Base-by-base conservation (phyloP, 2,888 invertebrate genomes). In the Ophion ventricosus region DNA sequence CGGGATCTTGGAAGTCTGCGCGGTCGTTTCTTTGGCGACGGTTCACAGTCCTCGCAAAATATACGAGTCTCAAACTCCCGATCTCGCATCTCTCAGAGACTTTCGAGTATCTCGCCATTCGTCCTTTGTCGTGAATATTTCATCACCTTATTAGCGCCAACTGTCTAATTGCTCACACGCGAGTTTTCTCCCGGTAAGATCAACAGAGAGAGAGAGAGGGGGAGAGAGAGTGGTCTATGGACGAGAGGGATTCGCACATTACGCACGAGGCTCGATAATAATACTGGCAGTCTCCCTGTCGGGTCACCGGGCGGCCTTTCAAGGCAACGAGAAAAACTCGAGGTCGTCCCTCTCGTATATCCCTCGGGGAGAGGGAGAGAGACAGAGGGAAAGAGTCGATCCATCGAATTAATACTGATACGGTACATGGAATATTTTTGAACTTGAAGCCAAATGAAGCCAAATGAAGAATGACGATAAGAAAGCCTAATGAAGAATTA, bases 61-160 rank as follows among this genome's bases (percentile, higher is more conserved):
- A 40, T 54, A 57, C 20, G 20, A 56, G 43, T 26, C 69, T 29
- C 64, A 25, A 35, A 35, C 35, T 35, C 35, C 7, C 25, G 23
- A 20, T 66, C 59, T 61, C 69, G 56, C 49, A 14, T 61, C 29
- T 59, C 63, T 5, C 35, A 56, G 56, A 61, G 69, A 63, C 61
- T 17, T 20, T 20, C 20, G 49, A 49, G 49, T 64, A 78, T 70
- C 75, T 66, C 78, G 49, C 25, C 82, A 63, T 64, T 29, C 75
- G 61, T 80, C 70, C 85, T 81, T 83, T 82, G 82, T 72, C 83
- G 75, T 57, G 87, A 86, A 90, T 90, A 90, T 91, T 90, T 91
- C 91, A 90, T 90, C 90, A 90, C 89, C 89, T 88, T 88, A 91
- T 92, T 92, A 92, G 90, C 92, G 88, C 84, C 61, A 75, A 80